Percentiles rank a stretch among this genome's conserved stretches.
Evolutionary conservation across 2,888 invertebrate species (phyloP).

Genomic region (Ischnus inquisitorius): DNA sequence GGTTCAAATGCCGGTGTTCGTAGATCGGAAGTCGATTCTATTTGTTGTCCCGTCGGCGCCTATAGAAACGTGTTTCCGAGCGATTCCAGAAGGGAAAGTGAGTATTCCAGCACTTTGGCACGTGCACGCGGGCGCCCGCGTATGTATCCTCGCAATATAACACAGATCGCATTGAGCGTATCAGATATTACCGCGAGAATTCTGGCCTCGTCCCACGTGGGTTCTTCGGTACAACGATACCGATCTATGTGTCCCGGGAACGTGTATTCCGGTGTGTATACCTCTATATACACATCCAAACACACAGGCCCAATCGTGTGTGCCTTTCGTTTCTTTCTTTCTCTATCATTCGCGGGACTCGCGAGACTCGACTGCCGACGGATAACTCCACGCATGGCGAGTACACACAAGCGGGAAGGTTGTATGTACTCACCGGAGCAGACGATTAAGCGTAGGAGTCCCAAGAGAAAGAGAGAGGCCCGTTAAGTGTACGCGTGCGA

Average conservation of each 20-base stretch:
- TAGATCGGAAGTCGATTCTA: slow-evolving; percentile 40
- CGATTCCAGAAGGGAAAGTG: slow-evolving; percentile 28
- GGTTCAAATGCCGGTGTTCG: no score
- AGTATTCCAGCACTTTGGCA: slow-evolving; percentile 31
- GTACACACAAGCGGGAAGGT: not conserved
- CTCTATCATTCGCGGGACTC: slow-evolving; percentile 6
- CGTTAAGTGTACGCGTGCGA: slow-evolving; percentile 53
- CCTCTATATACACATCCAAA: not conserved
- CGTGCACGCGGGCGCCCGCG: slow-evolving; percentile 14
- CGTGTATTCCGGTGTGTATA: slow-evolving; percentile 22
- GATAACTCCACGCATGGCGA: slow-evolving; percentile 6
- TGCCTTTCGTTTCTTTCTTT: slow-evolving; percentile 1
- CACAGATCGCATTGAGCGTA: slow-evolving; percentile 5
- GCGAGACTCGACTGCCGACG: slow-evolving; percentile 25
- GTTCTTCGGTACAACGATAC: slow-evolving; percentile 33
- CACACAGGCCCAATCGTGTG: not conserved
- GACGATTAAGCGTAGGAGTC: slow-evolving; percentile 62
- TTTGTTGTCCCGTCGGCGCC: slow-evolving; percentile 14
- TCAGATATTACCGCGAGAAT: slow-evolving; percentile 32
- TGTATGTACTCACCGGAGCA: slow-evolving; percentile 27
- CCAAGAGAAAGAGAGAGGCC: slow-evolving; percentile 28
- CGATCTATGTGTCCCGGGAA: slow-evolving; percentile 50
- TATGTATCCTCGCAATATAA: slow-evolving; percentile 2
- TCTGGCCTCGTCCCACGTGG: slow-evolving; percentile 42
- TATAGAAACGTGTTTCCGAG: not conserved